Conservation (phyloP, 2,888 invertebrate species). For the Hirtodrosophila confusa region DNA sequence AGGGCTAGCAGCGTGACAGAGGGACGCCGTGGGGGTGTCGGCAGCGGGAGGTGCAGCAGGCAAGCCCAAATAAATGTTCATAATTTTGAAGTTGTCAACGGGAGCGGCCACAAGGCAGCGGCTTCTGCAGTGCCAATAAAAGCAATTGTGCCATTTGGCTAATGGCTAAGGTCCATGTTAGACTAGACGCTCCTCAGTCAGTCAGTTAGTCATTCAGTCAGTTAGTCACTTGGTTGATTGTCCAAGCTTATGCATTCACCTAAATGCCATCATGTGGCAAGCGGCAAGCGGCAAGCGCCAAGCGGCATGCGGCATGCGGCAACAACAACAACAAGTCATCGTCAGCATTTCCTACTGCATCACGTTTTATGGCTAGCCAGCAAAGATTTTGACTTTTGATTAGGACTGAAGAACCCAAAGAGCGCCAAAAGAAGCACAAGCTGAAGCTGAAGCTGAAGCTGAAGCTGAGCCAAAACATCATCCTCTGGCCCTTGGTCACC, state of each 20-base stretch:
- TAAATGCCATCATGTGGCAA: conserved; percentile 67
- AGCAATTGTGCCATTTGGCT: conserved; percentile 79
- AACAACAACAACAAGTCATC: conserved; percentile 54
- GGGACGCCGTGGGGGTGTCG: conserved; percentile 1
- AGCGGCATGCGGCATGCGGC: conserved; percentile 5
- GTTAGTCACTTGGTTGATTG: conserved; percentile 50
- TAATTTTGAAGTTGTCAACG: conserved; percentile 78
- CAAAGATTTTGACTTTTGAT: conserved; percentile 81
- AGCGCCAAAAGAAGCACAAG: conserved; percentile 44
- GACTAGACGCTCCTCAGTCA: conserved; percentile 53
- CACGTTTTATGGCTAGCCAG: conserved; percentile 78
- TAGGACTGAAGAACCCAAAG: conserved; percentile 45
- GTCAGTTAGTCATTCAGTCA: conserved; percentile 27
- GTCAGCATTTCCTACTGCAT: conserved; percentile 82
- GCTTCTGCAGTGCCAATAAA: conserved; percentile 75
- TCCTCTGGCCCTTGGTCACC: conserved; percentile 62
- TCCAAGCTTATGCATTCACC: conserved; percentile 66
- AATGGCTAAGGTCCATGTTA: conserved; percentile 75
- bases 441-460: conserved; percentile 2
- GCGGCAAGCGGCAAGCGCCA: conserved; percentile 12
- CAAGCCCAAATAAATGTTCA: conserved; percentile 82
- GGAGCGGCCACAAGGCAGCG: conserved; percentile 60
- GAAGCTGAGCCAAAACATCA: conserved; percentile 15
- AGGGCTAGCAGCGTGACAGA: background rate
- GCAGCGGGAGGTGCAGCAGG: conserved; percentile 54